phyloP scores from a whole-genome alignment of 2,888 invertebrate genomes.

The Sepiola atlantica region DNA sequence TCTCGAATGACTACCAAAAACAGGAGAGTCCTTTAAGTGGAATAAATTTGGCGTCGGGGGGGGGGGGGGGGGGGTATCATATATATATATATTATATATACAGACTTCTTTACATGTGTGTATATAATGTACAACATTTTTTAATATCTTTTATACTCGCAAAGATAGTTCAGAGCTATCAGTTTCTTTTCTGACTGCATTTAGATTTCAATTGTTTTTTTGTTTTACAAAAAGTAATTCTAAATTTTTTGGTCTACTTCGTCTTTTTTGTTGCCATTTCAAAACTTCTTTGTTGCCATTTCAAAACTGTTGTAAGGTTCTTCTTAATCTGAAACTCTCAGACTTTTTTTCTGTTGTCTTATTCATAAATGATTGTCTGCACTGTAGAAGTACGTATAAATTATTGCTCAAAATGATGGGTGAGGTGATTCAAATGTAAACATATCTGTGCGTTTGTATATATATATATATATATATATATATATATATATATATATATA shows the following conservation, averaged over 20 bases:
- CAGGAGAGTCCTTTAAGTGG: too few relatives aligned
- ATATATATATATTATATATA: neutral
- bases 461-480: conserved; percentile 15
- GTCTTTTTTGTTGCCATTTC: neutral
- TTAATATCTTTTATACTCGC: neutral
- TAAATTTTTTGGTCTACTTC: neutral
- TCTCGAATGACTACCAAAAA: too few relatives aligned
- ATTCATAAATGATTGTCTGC: neutral
- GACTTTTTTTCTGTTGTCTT: neutral
- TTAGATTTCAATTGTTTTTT: neutral
- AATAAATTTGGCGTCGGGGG: too few relatives aligned
- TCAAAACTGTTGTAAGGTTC: neutral
- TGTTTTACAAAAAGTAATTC: neutral
- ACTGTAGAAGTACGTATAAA: neutral
- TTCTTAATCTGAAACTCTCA: neutral
- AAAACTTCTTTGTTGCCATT: neutral
- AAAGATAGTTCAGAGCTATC: neutral
- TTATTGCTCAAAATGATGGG: neutral
- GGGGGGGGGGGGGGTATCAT: too few relatives aligned
- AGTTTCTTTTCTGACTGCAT: neutral
- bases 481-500: neutral
- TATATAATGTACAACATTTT: neutral
- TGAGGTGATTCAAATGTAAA: neutral
- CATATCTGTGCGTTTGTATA: neutral
- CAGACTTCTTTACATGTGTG: neutral